Conservation (phyloP, 2,888 invertebrate genomes). For the Hydrotaea cyrtoneurina region DNA sequence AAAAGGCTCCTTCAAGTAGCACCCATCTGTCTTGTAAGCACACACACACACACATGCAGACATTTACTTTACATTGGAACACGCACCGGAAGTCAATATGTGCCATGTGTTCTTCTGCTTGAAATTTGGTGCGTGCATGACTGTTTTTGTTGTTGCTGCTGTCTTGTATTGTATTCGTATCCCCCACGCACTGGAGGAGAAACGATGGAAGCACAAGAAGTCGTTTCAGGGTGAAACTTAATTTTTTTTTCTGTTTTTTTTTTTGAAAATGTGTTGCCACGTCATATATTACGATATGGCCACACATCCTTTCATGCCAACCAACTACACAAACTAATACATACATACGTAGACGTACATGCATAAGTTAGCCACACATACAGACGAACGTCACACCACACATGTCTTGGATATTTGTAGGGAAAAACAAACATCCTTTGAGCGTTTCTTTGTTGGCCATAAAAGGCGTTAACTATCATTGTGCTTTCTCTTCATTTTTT, state of each 20-base stretch:
- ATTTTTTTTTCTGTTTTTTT: conserved; percentile 43
- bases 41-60: conserved; percentile 5
- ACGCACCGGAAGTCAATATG: conserved; percentile 76
- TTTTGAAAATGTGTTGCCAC: conserved; percentile 74
- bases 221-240: conserved; percentile 49
- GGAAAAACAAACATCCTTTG: conserved; percentile 10
- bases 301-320: conserved; percentile 45
- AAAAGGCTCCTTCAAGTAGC: conserved; percentile 55
- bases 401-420: background rate
- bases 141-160: conserved; percentile 44
- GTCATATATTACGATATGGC: conserved; percentile 75
- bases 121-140: conserved; percentile 59
- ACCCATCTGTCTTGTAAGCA: conserved; percentile 56
- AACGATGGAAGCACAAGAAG: background rate
- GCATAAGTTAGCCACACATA: background rate
- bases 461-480: conserved; percentile 66
- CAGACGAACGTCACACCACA: background rate
- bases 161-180: conserved; percentile 61
- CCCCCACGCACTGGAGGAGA: conserved; percentile 16
- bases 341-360: too few species aligned
- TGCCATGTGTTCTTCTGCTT: conserved; percentile 75
- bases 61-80: conserved; percentile 50
- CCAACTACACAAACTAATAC: conserved; percentile 20
- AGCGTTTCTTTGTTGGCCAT: conserved; percentile 48
- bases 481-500: conserved; percentile 56